Conservation (phyloP, 2,113 vertebrate species). For the Cebidichthys violaceus region DNA sequence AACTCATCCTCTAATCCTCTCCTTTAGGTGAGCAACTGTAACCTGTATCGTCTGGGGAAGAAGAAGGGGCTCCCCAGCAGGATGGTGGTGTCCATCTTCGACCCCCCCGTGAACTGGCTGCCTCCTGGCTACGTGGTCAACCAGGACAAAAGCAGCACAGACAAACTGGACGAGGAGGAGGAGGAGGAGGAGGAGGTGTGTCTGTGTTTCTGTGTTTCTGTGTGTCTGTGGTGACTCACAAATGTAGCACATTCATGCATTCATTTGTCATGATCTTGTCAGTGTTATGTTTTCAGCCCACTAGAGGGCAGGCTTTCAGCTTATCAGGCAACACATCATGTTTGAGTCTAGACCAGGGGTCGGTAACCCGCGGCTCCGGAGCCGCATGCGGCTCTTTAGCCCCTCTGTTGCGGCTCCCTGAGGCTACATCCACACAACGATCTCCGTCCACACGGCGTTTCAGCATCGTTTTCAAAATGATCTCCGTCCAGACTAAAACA, state of each 20-base stretch:
- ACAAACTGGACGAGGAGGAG: slow-evolving; percentile 94
- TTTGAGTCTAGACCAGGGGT: background rate
- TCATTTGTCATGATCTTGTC: background rate
- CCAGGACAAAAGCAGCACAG: slow-evolving; percentile 93
- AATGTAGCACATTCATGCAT: background rate
- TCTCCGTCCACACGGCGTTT: too few species aligned
- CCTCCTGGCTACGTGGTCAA: slow-evolving; percentile 97
- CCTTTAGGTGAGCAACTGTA: slow-evolving; percentile 96
- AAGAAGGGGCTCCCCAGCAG: slow-evolving; percentile 98
- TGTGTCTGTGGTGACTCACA: too few species aligned
- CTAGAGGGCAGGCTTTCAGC: slow-evolving; percentile 69
- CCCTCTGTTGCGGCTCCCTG: too few species aligned
- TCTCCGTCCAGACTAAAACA: too few species aligned
- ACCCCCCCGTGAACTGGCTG: slow-evolving; percentile 98
- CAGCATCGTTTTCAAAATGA: too few species aligned
- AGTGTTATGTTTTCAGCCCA: slow-evolving; percentile 22
- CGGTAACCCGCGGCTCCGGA: too few species aligned
- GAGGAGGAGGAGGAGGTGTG: too few species aligned
- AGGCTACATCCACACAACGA: too few species aligned
- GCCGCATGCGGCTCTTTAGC: too few species aligned
- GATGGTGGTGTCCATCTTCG: slow-evolving; percentile 99
- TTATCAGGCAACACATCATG: background rate
- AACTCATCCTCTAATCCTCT: background rate
- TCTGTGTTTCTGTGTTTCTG: too few species aligned
- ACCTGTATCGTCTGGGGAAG: slow-evolving; percentile 97